Conservation (phyloP, 2,888 invertebrate species). For the Rhopalosiphum nymphaeae region DNA sequence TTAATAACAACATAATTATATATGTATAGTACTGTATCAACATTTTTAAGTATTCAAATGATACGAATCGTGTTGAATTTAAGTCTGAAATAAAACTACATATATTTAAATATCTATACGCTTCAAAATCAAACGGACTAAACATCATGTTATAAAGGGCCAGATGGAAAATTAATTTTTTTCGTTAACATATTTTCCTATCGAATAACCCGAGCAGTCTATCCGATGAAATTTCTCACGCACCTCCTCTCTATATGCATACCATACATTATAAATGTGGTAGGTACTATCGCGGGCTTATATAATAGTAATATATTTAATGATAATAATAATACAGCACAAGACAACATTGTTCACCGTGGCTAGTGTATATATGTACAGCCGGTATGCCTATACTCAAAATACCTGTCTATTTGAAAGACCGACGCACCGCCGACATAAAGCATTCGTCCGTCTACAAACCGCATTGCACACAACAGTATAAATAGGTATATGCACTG, state of each 20-base stretch:
- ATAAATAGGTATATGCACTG: background rate
- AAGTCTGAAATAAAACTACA: background rate
- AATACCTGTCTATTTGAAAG: constrained; percentile 4
- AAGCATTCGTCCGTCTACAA: constrained; percentile 9
- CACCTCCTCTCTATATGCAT: background rate
- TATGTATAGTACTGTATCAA: background rate
- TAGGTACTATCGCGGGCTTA: background rate
- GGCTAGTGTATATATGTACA: background rate
- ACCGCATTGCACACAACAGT: constrained; percentile 15
- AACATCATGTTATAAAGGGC: background rate
- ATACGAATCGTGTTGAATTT: background rate
- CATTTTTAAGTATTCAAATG: background rate
- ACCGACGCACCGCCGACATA: background rate
- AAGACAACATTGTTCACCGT: background rate
- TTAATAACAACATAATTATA: background rate
- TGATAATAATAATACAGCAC: background rate
- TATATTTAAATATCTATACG: background rate
- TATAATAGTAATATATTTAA: background rate
- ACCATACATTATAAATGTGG: background rate
- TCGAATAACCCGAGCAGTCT: background rate
- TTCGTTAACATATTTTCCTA: background rate
- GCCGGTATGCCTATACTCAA: background rate
- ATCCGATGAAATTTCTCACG: background rate
- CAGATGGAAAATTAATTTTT: background rate
- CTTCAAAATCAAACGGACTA: background rate